Percentiles rank a stretch among this genome's conserved stretches.
phyloP scores from a whole-genome alignment of 2,113 vertebrate genomes.

The Calyptommatus sinebrachiatus region DNA sequence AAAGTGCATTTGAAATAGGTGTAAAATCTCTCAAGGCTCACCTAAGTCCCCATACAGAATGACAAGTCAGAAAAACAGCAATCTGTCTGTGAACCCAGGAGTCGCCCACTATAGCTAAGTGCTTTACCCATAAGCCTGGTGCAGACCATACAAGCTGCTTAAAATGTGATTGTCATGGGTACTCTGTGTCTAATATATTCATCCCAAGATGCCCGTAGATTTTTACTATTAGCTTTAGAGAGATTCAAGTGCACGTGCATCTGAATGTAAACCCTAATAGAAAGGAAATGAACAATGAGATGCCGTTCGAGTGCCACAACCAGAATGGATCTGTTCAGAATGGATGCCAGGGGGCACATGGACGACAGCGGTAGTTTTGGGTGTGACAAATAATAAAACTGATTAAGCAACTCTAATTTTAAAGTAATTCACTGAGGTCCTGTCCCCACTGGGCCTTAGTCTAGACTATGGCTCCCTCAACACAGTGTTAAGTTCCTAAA shows the following conservation, averaged over 20 bases:
- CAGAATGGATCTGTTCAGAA: not conserved
- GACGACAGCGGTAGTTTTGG: not conserved
- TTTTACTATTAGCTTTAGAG: slow-evolving; percentile 35
- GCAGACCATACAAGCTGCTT: not conserved
- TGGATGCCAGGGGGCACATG: not conserved
- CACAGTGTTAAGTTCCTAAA: not conserved
- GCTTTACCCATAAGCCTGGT: slow-evolving; percentile 20
- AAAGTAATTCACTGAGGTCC: not conserved
- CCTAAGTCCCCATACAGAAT: slow-evolving; percentile 34
- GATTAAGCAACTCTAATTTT: not conserved
- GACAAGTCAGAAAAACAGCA: slow-evolving; percentile 21
- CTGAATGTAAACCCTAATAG: slow-evolving; percentile 14
- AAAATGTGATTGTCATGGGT: not conserved
- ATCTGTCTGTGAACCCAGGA: slow-evolving; percentile 32
- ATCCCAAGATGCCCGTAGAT: slow-evolving; percentile 1
- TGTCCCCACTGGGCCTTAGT: no score
- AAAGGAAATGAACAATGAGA: not conserved
- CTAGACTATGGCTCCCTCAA: not conserved
- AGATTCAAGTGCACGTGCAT: not conserved
- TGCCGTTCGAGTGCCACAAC: not conserved
- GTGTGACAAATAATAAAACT: not conserved
- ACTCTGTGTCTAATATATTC: slow-evolving; percentile 14
- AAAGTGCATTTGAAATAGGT: slow-evolving; percentile 47
- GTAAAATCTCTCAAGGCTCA: slow-evolving; percentile 24
- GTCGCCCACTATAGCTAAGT: slow-evolving; percentile 13